These are phyloP conservation scores for Anneissia japonica DNA, from an alignment of 35 echinoderm and acorn worm species.

Conservation along the genomic window DNA sequence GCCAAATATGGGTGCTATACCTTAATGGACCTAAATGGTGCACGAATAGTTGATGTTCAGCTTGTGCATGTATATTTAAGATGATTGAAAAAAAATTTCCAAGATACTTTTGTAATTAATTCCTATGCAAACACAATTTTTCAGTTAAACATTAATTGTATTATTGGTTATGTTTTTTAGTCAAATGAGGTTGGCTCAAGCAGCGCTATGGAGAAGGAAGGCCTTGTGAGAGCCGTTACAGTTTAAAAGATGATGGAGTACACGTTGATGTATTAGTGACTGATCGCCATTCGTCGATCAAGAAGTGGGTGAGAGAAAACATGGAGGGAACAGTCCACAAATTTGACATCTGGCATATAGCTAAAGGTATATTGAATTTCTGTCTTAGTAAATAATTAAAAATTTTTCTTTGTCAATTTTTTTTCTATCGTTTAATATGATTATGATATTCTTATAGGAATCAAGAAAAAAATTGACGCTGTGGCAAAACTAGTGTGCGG, in stretches of 20 bases:
- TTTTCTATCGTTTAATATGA: background rate
- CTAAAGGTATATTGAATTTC: conserved; percentile 12
- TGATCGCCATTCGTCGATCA: conserved; percentile 6
- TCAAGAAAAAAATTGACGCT: background rate
- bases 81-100: no score
- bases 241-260: background rate
- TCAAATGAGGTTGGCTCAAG: conserved; percentile 26
- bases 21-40: conserved; percentile 28
- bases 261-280: conserved; percentile 8
- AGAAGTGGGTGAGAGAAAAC: conserved; percentile 35
- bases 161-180: background rate
- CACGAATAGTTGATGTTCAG: conserved; percentile 11
- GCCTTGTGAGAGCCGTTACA: background rate
- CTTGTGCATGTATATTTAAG: background rate
- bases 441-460: background rate
- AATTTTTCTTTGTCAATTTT: background rate
- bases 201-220: conserved; percentile 39
- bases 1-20: conserved; percentile 57
- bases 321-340: background rate
- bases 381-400: background rate
- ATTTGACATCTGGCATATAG: conserved; percentile 43
- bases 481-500: background rate
- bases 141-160: background rate
- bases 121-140: no score
- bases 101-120: no score